Evolutionary conservation across 2,888 invertebrate genomes (phyloP).

Genomic region (Atherix ibis): DNA sequence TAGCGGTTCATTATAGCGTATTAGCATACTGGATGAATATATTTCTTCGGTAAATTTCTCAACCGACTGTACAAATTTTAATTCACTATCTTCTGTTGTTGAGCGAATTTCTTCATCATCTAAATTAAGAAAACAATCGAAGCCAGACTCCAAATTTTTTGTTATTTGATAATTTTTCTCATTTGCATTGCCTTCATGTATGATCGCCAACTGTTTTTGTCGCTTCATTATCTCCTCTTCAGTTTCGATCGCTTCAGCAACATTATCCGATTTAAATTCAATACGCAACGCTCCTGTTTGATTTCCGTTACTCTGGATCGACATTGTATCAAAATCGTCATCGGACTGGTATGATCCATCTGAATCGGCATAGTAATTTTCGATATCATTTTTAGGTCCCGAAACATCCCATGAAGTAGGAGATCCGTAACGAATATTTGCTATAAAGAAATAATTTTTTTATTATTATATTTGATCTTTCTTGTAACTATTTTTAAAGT

Average conservation of each 20-base stretch:
- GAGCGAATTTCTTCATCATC: background rate
- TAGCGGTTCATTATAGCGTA: slow-evolving; percentile 18
- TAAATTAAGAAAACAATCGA: slow-evolving; percentile 14
- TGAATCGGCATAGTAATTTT: slow-evolving; percentile 24
- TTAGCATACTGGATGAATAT: slow-evolving; percentile 23
- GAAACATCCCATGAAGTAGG: slow-evolving; percentile 29
- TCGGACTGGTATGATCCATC: slow-evolving; percentile 42
- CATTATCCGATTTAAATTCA: slow-evolving; percentile 68
- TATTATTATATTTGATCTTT: too few relatives aligned
- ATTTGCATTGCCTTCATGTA: slow-evolving; percentile 28
- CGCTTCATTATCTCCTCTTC: slow-evolving; percentile 33
- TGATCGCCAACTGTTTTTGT: slow-evolving; percentile 28
- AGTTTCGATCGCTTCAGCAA: slow-evolving; percentile 69
- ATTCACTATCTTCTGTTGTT: slow-evolving; percentile 8
- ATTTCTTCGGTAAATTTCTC: slow-evolving; percentile 21
- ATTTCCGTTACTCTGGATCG: slow-evolving; percentile 33
- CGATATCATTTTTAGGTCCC: slow-evolving; percentile 6
- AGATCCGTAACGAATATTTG: slow-evolving; percentile 28
- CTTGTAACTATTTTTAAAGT: too few relatives aligned
- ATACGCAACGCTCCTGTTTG: slow-evolving; percentile 49
- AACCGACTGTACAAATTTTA: slow-evolving; percentile 23
- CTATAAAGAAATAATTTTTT: slow-evolving; percentile 20
- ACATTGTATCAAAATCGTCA: slow-evolving; percentile 30
- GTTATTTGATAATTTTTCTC: slow-evolving; percentile 29
- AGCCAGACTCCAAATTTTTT: slow-evolving; percentile 28